Base-by-base conservation (phyloP, 2,797 vertebrate genomes). In the Gambusia yucatana region DNA sequence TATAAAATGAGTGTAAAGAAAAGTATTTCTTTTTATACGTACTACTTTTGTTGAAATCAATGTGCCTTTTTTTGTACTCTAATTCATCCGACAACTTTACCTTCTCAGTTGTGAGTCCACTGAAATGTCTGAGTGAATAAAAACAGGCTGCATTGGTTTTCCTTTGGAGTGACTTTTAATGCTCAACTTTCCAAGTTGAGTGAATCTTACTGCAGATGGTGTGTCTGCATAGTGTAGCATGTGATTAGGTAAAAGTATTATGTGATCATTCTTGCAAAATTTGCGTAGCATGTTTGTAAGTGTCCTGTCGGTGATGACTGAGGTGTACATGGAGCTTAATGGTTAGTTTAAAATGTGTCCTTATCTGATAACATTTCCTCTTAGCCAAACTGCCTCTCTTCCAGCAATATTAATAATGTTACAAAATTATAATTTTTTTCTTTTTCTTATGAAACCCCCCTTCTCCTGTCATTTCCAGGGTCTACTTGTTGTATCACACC, bases 401-500 rank as follows among this genome's bases (percentile, higher is more conserved):
- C 16, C 10, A n/a, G 11, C 22, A 52, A 52, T 3, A 22, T 8
- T 50, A n/a, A 55, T n/a, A 30, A 1, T 28, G n/a, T 28, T 16
- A 13, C 11, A 30, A 5, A 1, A 36, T 36, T 63, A 30, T 20
- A 13, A 3, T 14, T 46, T 36, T 43, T 41, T 4, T 25, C 14
- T 44, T 20, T 3, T 16, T 7, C n/a, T 44, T 16, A 46, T 16
- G 6, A 17, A 28, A 70, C 11, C 4, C 0, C 1, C 14, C 44
- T 36, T 72, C 3, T 76, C 28, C 22, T 75, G 47, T 87, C 11
- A 2, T 73, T 86, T 77, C 78, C 89, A 99, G 98, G 94, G 98
- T 99, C 88, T 99, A 99, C 96, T 95, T 99, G 92, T 92, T 99
- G 88, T 99, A 99, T 93, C 98, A 99, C 95, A 97, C 97, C 91